Conservation (phyloP, 2,113 vertebrate genomes). For the Agelaius phoeniceus region DNA sequence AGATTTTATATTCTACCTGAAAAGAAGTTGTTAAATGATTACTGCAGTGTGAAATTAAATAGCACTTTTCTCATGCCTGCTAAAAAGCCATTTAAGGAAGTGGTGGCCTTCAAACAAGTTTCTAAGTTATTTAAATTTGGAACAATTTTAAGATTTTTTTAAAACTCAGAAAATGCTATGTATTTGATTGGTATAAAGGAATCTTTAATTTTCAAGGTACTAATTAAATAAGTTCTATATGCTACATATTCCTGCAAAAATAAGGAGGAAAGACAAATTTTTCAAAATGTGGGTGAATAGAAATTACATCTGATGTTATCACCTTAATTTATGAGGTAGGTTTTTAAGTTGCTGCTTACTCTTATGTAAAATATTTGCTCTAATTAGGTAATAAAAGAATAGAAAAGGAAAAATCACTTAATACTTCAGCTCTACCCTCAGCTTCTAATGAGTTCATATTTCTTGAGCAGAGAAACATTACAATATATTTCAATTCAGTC, state of each 20-base stretch:
- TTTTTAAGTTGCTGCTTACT: conserved; percentile 57
- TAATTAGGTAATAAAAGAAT: conserved; percentile 48
- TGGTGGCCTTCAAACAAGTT: conserved; percentile 52
- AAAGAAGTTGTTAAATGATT: conserved; percentile 75
- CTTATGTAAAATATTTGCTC: conserved; percentile 63
- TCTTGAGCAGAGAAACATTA: background rate
- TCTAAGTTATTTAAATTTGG: conserved; percentile 54
- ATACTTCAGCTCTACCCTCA: background rate
- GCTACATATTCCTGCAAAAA: conserved; percentile 40
- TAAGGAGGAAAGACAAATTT: conserved; percentile 19
- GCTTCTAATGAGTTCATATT: background rate
- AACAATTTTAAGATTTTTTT: conserved; percentile 29
- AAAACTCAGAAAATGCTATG: conserved; percentile 30
- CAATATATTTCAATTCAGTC: conserved; percentile 39
- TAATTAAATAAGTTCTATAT: conserved; percentile 56
- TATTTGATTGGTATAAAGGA: conserved; percentile 46
- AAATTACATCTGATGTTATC: conserved; percentile 44
- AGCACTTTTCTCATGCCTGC: conserved; percentile 69
- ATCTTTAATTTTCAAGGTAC: conserved; percentile 57
- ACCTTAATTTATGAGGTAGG: conserved; percentile 42
- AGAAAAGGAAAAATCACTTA: conserved; percentile 50
- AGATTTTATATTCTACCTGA: conserved; percentile 67
- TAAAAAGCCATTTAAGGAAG: conserved; percentile 55
- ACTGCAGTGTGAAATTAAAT: conserved; percentile 80
- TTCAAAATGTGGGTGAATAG: conserved; percentile 36